These are phyloP conservation scores for Eristalinus aeneus DNA, from an alignment of 2,888 invertebrate species.

Conservation along the genomic window DNA sequence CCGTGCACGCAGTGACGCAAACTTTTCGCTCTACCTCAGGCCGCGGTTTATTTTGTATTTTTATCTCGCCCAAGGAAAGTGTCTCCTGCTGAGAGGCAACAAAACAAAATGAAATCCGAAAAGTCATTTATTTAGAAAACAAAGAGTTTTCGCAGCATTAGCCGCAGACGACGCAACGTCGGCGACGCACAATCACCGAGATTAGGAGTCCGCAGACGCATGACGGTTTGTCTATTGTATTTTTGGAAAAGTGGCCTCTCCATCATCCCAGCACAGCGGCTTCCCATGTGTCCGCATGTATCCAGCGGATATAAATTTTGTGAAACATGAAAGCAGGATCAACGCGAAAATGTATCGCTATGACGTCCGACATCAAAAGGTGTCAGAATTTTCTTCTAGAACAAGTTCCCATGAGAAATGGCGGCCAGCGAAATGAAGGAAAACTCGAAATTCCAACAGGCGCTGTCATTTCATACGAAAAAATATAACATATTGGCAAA, in stretches of 20 bases:
- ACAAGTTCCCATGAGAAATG: background rate
- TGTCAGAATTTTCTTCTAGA: conserved; percentile 44
- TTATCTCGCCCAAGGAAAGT: conserved; percentile 51
- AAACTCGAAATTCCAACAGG: background rate
- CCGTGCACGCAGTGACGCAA: conserved; percentile 61
- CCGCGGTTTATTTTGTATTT: conserved; percentile 10
- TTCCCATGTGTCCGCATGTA: background rate
- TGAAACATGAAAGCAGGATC: background rate
- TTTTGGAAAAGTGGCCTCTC: background rate
- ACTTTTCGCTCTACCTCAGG: conserved; percentile 28
- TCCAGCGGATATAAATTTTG: conserved; percentile 33
- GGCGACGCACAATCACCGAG: conserved; percentile 3
- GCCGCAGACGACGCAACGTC: background rate
- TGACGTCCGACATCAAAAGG: conserved; percentile 42
- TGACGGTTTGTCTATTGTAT: conserved; percentile 20
- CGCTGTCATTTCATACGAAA: background rate
- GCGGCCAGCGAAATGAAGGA: background rate
- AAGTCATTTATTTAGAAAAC: conserved; percentile 23
- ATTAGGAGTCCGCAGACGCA: conserved; percentile 40
- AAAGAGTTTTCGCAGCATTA: conserved; percentile 43
- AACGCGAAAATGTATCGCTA: conserved; percentile 16
- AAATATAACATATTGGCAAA: background rate
- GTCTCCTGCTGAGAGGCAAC: conserved; percentile 61
- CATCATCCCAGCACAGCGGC: background rate
- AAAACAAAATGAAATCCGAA: conserved; percentile 7